These are phyloP conservation scores for Glaucopsyche alexis DNA, from an alignment of 2,888 invertebrate genomes.

Conservation along the genomic window DNA sequence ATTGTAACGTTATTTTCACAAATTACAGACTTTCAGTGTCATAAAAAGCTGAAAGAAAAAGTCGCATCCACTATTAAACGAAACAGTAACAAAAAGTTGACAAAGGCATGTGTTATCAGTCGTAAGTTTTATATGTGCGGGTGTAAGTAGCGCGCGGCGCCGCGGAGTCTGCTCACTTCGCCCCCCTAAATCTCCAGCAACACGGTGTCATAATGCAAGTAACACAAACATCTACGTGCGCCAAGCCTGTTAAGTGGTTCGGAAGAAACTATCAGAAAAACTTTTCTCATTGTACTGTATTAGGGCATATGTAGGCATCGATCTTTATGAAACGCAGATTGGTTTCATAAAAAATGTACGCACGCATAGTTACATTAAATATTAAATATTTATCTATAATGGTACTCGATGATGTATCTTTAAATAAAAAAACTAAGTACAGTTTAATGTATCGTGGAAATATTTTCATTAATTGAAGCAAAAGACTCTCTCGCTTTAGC, in stretches of 20 bases:
- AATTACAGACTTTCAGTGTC: not conserved
- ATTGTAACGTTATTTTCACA: not conserved
- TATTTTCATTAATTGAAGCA: no score
- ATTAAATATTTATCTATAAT: not conserved
- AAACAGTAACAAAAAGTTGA: constrained; percentile 27
- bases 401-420: not conserved
- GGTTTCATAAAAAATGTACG: constrained; percentile 20
- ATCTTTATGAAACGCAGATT: constrained; percentile 10
- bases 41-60: not conserved
- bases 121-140: constrained; percentile 35
- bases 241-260: constrained; percentile 80
- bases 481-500: no score
- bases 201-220: constrained; percentile 79
- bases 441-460: not conserved
- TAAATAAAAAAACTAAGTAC: not conserved
- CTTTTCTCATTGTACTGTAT: constrained; percentile 67
- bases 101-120: constrained; percentile 33
- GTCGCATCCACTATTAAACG: constrained; percentile 13
- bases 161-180: constrained; percentile 72
- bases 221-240: constrained; percentile 79
- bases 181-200: constrained; percentile 77
- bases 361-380: no score
- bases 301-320: constrained; percentile 57
- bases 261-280: constrained; percentile 80
- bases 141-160: constrained; percentile 63